Percentiles rank a stretch among this genome's conserved stretches.
These are phyloP conservation scores for Drosophila lutescens DNA, from an alignment of 2,888 invertebrate genomes.

Conservation along the genomic window DNA sequence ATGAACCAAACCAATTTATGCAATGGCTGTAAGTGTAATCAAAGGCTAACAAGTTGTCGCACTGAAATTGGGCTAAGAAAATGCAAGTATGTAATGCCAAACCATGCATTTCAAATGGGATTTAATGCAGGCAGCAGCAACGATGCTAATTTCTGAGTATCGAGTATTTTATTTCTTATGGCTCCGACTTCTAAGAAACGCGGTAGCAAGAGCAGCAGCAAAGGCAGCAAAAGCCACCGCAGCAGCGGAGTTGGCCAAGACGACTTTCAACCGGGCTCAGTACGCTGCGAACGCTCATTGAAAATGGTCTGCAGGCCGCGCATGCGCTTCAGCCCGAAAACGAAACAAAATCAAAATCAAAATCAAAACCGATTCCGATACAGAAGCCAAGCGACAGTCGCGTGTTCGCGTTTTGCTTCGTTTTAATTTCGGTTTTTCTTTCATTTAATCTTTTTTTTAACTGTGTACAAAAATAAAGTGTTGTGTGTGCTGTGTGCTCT, in stretches of 20 bases:
- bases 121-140: background rate
- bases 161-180: conserved; percentile 6
- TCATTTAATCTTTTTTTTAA: conserved; percentile 22
- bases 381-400: conserved; percentile 34
- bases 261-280: conserved; percentile 53
- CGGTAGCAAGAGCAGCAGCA: conserved; percentile 17
- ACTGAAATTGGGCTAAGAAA: background rate
- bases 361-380: conserved; percentile 1
- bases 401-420: conserved; percentile 35
- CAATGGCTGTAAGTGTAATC: background rate
- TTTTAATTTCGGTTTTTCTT: conserved; percentile 32
- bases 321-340: conserved; percentile 51
- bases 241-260: conserved; percentile 20
- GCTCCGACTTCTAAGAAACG: conserved; percentile 15
- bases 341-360: conserved; percentile 8
- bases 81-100: background rate
- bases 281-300: conserved; percentile 75
- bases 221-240: conserved; percentile 11
- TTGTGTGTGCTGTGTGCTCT: conserved; percentile 21
- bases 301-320: conserved; percentile 76
- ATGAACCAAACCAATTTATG: conserved; percentile 3
- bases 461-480: background rate
- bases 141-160: background rate
- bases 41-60: background rate
- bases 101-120: conserved; percentile 9